phyloP scores from a whole-genome alignment of 2,888 invertebrate species.

The Phytoseiulus persimilis region DNA sequence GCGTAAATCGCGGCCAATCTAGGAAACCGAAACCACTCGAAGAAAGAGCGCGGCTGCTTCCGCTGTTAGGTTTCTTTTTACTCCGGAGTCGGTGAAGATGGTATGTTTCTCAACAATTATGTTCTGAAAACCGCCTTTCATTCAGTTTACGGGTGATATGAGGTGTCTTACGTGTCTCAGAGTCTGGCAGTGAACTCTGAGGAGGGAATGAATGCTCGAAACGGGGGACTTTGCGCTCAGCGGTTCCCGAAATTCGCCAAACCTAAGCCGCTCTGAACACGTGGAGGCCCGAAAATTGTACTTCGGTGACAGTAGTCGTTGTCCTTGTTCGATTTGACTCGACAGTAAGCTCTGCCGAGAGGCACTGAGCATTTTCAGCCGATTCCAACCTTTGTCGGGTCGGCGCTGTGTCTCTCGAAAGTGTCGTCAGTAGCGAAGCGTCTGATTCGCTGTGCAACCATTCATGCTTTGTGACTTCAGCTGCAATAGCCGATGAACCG shows the following conservation, averaged over 20 bases:
- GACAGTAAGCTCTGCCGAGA: neutral
- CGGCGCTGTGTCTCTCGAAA: no score
- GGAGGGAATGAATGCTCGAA: neutral
- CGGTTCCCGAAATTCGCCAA: neutral
- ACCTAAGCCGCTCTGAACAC: slow-evolving; percentile 11
- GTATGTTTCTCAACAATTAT: neutral
- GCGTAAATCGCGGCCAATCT: neutral
- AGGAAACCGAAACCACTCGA: slow-evolving; percentile 20
- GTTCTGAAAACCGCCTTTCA: neutral
- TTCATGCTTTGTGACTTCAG: no score
- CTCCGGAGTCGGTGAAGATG: slow-evolving; percentile 31
- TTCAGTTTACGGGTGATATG: no score
- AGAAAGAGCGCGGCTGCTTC: slow-evolving; percentile 7
- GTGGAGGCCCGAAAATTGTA: neutral
- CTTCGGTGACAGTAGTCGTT: neutral
- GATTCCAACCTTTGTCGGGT: no score
- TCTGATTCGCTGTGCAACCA: no score
- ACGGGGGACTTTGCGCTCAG: neutral
- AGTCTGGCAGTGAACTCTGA: neutral
- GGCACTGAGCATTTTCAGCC: no score
- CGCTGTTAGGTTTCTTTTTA: slow-evolving; percentile 32
- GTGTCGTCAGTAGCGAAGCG: no score
- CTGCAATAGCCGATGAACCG: no score
- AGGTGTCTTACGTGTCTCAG: neutral
- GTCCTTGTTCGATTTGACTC: neutral